These are phyloP conservation scores for Leuciscus waleckii DNA, from an alignment of 2,797 vertebrate genomes.

Conservation along the genomic window DNA sequence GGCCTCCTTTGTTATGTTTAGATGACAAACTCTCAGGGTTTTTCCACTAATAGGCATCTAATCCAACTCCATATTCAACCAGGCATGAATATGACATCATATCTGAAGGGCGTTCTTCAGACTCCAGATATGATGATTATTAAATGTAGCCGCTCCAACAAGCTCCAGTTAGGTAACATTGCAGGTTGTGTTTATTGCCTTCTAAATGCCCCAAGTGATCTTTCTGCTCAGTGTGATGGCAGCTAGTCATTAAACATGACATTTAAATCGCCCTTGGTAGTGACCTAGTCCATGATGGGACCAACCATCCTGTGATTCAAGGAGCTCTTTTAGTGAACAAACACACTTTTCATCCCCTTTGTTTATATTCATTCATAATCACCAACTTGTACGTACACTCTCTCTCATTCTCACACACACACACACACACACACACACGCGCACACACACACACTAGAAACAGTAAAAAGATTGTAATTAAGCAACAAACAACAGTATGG, in stretches of 20 bases:
- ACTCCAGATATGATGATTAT: constrained; percentile 21
- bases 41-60: constrained; percentile 3
- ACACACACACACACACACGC: neutral
- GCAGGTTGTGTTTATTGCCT: constrained; percentile 45
- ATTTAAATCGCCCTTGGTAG: constrained; percentile 31
- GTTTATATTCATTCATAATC: neutral
- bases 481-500: neutral
- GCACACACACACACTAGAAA: neutral
- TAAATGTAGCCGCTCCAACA: constrained; percentile 43
- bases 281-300: constrained; percentile 23
- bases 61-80: constrained; percentile 36
- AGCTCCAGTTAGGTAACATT: constrained; percentile 38
- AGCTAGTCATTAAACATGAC: constrained; percentile 43
- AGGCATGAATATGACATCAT: constrained; percentile 38
- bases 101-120: constrained; percentile 33
- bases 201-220: constrained; percentile 23
- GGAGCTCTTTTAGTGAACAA: constrained; percentile 1
- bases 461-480: constrained; percentile 5
- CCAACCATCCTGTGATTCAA: constrained; percentile 22
- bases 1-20: constrained; percentile 9
- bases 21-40: constrained; percentile 6
- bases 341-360: neutral
- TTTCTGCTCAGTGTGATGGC: constrained; percentile 33
- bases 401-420: too few relatives aligned
- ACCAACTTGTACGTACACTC: neutral